These are phyloP conservation scores for Dicyrtomina minuta DNA, from an alignment of 2,888 invertebrate species.

Conservation along the genomic window DNA sequence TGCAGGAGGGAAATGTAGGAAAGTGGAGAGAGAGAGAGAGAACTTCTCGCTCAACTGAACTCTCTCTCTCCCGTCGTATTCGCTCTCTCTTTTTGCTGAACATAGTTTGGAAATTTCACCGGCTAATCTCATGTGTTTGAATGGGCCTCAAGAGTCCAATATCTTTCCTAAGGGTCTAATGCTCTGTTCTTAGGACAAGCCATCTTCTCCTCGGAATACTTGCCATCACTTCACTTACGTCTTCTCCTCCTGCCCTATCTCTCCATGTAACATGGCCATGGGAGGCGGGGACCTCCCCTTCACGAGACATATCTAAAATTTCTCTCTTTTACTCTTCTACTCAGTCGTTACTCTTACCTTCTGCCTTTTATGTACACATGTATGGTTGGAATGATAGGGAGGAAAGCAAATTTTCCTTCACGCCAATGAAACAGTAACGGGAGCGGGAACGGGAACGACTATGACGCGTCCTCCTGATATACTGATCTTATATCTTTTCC, in stretches of 20 bases:
- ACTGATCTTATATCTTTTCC: too few species aligned
- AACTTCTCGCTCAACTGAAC: too few species aligned
- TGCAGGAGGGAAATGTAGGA: conserved; percentile 21
- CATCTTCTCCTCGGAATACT: conserved; percentile 41
- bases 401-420: conserved; percentile 20
- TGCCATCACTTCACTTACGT: conserved; percentile 32
- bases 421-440: conserved; percentile 1
- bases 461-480: too few species aligned
- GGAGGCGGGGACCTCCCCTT: too few species aligned
- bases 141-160: conserved; percentile 51
- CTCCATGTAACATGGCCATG: too few species aligned
- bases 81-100: conserved; percentile 7
- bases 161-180: conserved; percentile 51
- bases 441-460: not conserved
- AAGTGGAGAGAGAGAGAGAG: conserved; percentile 30
- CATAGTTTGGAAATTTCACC: conserved; percentile 48
- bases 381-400: conserved; percentile 15
- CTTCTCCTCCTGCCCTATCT: conserved; percentile 23
- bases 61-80: too few species aligned
- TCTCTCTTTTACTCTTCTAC: conserved; percentile 26
- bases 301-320: conserved; percentile 17
- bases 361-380: conserved; percentile 21
- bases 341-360: conserved; percentile 30
- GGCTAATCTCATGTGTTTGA: conserved; percentile 53
- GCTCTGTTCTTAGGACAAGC: conserved; percentile 50